Conservation (phyloP, 2,797 vertebrate genomes). For the Coregonus sp. region DNA sequence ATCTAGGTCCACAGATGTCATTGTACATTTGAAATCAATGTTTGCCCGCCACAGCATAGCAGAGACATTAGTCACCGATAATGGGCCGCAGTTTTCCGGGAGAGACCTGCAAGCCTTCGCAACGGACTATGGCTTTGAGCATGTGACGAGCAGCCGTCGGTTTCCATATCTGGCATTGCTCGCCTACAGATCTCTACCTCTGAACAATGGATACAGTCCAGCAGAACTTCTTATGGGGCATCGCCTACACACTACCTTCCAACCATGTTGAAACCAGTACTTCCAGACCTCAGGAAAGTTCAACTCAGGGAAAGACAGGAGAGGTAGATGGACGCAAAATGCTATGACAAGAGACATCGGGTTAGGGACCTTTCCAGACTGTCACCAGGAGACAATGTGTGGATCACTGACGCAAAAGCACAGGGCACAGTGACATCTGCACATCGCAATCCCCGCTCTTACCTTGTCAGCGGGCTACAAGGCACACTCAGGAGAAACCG, state of each 20-base stretch:
- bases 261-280: neutral
- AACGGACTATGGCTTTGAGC: slow-evolving; percentile 14
- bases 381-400: slow-evolving; percentile 1
- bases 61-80: slow-evolving; percentile 18
- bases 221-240: neutral
- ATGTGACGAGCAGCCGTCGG: slow-evolving; percentile 15
- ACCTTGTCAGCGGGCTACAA: slow-evolving; percentile 3
- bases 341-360: neutral
- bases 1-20: slow-evolving; percentile 7
- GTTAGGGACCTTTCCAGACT: slow-evolving; percentile 3
- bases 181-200: slow-evolving; percentile 15
- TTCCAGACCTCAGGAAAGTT: neutral
- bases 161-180: slow-evolving; percentile 17
- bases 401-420: neutral
- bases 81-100: slow-evolving; percentile 16
- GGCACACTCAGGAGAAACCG: neutral
- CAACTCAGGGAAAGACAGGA: slow-evolving; percentile 1
- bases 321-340: neutral
- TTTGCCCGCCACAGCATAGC: slow-evolving; percentile 20
- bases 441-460: slow-evolving; percentile 3
- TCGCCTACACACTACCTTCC: slow-evolving; percentile 11
- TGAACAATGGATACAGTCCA: slow-evolving; percentile 17
- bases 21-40: slow-evolving; percentile 13
- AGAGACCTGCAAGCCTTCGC: slow-evolving; percentile 11
- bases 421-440: slow-evolving; percentile 17